These are phyloP conservation scores for Dascyllus trimaculatus DNA, from an alignment of 2,113 vertebrate genomes.

Conservation along the genomic window DNA sequence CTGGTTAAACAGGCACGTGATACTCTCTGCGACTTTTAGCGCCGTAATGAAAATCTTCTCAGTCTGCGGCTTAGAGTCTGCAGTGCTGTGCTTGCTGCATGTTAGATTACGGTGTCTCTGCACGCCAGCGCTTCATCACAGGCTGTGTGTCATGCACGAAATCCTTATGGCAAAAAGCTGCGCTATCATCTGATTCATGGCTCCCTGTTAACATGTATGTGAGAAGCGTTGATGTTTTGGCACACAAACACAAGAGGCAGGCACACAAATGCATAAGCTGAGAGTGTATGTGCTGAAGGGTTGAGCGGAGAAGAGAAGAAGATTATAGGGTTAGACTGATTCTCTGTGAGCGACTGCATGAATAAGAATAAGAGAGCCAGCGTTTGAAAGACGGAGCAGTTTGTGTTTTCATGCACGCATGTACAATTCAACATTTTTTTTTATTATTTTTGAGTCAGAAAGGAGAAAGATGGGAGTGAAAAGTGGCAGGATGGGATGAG, in stretches of 20 bases:
- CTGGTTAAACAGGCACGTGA: slow-evolving; percentile 11
- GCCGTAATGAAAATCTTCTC: slow-evolving; percentile 38
- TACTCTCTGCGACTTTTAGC: slow-evolving; percentile 16
- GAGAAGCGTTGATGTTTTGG: slow-evolving; percentile 23
- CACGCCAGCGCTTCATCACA: slow-evolving; percentile 35
- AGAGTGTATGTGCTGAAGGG: slow-evolving; percentile 18
- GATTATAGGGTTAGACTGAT: slow-evolving; percentile 68
- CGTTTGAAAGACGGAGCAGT: slow-evolving; percentile 25
- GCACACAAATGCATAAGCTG: slow-evolving; percentile 16
- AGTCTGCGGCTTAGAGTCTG: slow-evolving; percentile 40
- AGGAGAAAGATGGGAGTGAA: neutral
- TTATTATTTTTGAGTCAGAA: neutral
- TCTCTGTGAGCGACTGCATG: slow-evolving; percentile 61
- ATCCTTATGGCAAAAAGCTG: slow-evolving; percentile 39
- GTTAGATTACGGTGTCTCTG: slow-evolving; percentile 29
- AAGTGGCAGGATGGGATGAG: neutral
- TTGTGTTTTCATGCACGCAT: neutral
- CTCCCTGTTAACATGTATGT: slow-evolving; percentile 42
- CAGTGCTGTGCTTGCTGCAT: slow-evolving; percentile 36
- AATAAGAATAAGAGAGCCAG: slow-evolving; percentile 67
- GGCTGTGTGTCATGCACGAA: slow-evolving; percentile 25
- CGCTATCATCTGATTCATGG: slow-evolving; percentile 44
- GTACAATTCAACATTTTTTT: neutral
- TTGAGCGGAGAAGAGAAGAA: slow-evolving; percentile 51
- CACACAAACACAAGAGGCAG: slow-evolving; percentile 15